phyloP scores from a whole-genome alignment of 2,888 invertebrate species.

The Thysanoteuthis rhombus region DNA sequence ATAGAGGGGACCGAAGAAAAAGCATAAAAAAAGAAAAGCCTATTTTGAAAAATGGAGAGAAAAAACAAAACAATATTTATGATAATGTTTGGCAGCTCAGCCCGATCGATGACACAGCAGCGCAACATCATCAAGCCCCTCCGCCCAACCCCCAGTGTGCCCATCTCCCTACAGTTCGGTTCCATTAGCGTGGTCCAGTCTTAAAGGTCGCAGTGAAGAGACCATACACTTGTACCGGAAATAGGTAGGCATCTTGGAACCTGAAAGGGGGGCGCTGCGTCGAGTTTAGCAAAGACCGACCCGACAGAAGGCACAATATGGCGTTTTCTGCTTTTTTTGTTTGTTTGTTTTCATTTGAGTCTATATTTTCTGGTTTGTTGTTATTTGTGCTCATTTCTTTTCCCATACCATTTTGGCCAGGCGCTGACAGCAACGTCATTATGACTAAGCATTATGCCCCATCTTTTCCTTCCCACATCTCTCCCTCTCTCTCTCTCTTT shows the following conservation, averaged over 20 bases:
- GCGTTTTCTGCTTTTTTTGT: background rate
- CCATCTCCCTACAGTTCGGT: background rate
- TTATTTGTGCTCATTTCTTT: background rate
- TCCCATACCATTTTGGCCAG: background rate
- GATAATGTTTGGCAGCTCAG: background rate
- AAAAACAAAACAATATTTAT: background rate
- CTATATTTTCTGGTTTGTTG: background rate
- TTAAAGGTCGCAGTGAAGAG: background rate
- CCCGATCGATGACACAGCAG: background rate
- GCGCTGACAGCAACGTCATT: background rate
- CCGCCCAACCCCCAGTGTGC: background rate
- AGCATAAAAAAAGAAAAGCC: no score
- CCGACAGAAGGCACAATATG: background rate
- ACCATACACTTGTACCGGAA: background rate
- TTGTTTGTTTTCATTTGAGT: no score
- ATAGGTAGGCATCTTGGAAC: background rate
- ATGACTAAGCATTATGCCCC: background rate
- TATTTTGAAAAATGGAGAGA: no score
- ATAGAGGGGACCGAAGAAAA: no score
- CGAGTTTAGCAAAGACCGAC: background rate
- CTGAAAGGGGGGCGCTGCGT: background rate
- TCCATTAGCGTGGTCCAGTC: slow-evolving; percentile 12
- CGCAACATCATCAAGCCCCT: background rate
- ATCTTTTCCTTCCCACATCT: background rate
- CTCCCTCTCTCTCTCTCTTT: background rate